Conservation (phyloP, 2,888 invertebrate species). For the Ormyrus pomaceus region DNA sequence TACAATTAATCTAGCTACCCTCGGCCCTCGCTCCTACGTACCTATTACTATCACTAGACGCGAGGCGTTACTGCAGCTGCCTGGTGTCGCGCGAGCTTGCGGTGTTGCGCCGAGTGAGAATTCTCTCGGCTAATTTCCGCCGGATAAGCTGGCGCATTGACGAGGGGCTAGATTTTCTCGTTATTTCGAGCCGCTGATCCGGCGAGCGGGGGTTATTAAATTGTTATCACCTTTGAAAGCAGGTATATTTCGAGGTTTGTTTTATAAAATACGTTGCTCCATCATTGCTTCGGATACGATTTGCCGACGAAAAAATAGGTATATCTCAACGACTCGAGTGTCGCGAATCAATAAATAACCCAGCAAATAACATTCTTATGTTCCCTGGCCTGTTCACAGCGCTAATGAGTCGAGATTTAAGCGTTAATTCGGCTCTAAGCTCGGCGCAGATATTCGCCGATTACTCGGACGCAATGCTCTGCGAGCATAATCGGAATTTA, state of each 20-base stretch:
- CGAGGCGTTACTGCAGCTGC: neutral
- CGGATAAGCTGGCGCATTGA: neutral
- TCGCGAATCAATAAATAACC: slow-evolving; percentile 43
- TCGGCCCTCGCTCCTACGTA: neutral
- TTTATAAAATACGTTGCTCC: neutral
- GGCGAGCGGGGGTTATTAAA: slow-evolving; percentile 18
- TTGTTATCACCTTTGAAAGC: neutral
- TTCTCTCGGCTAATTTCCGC: slow-evolving; percentile 1
- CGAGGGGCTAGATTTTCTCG: too few relatives aligned
- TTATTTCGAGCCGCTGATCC: neutral
- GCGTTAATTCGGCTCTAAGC: slow-evolving; percentile 68
- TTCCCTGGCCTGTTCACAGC: neutral
- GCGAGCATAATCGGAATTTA: slow-evolving; percentile 66
- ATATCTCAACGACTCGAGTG: neutral
- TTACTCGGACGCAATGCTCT: slow-evolving; percentile 29
- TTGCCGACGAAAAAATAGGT: too few relatives aligned
- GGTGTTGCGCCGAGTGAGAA: neutral
- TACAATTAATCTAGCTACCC: slow-evolving; percentile 72
- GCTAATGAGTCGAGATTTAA: slow-evolving; percentile 68
- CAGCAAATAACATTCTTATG: neutral
- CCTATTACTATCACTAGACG: slow-evolving; percentile 34
- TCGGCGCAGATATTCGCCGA: slow-evolving; percentile 60
- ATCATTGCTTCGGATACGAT: neutral
- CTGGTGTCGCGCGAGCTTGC: neutral
- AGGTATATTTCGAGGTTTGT: neutral